A percentile compares a stretch with the other conserved stretches of the same genome.
These are phyloP conservation scores for Chondrilla cf. caribensis DNA, from an alignment of 37 sponge, comb jelly and placozoan species.

Conservation along the genomic window DNA sequence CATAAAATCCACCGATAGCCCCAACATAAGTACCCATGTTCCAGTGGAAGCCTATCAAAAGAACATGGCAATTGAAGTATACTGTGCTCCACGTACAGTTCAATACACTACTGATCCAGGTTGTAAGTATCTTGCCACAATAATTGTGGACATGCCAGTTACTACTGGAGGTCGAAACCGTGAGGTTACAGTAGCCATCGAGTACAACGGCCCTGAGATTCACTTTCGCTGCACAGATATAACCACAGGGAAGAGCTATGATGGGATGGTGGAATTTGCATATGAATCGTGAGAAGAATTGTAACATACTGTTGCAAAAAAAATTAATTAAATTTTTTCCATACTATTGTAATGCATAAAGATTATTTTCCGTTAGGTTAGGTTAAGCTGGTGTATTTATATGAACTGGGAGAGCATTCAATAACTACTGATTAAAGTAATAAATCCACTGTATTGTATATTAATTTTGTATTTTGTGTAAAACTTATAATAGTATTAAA, in stretches of 20 bases:
- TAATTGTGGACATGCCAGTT: not conserved
- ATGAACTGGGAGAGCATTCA: too few relatives aligned
- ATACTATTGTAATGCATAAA: too few relatives aligned
- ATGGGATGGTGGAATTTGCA: not conserved
- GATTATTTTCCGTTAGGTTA: too few relatives aligned
- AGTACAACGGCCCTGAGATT: constrained; percentile 6
- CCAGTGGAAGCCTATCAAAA: not conserved
- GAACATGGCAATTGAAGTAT: not conserved
- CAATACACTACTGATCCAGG: not conserved
- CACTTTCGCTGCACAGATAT: not conserved
- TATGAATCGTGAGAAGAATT: too few relatives aligned
- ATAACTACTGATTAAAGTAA: too few relatives aligned
- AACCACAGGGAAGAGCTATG: not conserved
- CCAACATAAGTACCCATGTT: not conserved
- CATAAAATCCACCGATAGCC: not conserved
- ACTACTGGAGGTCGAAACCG: not conserved
- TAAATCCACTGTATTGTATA: too few relatives aligned
- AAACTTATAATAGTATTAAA: too few relatives aligned
- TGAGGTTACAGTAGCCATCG: not conserved
- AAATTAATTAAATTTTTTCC: too few relatives aligned
- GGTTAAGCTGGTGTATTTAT: too few relatives aligned
- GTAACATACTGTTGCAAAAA: too few relatives aligned
- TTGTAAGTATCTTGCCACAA: not conserved
- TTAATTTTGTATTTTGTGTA: too few relatives aligned
- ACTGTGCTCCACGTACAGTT: not conserved